Evolutionary conservation across 2,888 invertebrate genomes (phyloP).

Genomic region (Glyphotaelius pellucidus): DNA sequence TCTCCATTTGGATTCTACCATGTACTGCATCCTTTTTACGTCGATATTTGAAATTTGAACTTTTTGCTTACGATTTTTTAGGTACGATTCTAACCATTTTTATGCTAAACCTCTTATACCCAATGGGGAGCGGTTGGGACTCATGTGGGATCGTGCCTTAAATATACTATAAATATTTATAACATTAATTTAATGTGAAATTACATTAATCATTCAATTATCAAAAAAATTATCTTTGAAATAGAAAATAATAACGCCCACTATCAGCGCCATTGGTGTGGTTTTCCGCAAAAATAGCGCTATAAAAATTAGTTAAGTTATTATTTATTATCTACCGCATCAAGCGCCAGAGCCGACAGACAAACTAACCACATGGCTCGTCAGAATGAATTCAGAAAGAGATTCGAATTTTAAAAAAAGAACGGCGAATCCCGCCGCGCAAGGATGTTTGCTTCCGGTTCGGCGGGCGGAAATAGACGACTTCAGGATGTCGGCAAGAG

Average conservation of each 20-base stretch:
- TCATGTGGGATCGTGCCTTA: too few species aligned
- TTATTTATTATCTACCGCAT: background rate
- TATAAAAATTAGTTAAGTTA: background rate
- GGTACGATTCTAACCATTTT: too few species aligned
- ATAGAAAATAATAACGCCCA: background rate
- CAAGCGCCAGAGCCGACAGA: constrained; percentile 28
- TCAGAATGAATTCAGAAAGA: background rate
- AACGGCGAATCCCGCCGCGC: constrained; percentile 53
- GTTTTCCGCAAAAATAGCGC: background rate
- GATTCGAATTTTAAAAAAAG: constrained; percentile 38
- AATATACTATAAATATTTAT: too few species aligned
- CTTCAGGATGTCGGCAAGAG: constrained; percentile 54
- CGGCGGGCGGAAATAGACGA: constrained; percentile 62
- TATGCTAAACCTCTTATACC: too few species aligned
- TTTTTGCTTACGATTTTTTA: too few species aligned
- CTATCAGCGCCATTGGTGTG: background rate
- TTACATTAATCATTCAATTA: background rate
- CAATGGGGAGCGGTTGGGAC: too few species aligned
- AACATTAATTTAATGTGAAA: too few species aligned
- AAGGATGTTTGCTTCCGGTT: constrained; percentile 63
- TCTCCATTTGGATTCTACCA: too few species aligned
- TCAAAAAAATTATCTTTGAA: background rate
- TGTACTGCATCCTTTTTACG: too few species aligned
- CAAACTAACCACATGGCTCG: constrained; percentile 21
- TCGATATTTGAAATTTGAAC: too few species aligned